A percentile compares a stretch with the other conserved stretches of the same genome.
Evolutionary conservation across 92 coral and sea anemone genomes (phyloP).

Genomic region (Zoanthus sociatus): DNA sequence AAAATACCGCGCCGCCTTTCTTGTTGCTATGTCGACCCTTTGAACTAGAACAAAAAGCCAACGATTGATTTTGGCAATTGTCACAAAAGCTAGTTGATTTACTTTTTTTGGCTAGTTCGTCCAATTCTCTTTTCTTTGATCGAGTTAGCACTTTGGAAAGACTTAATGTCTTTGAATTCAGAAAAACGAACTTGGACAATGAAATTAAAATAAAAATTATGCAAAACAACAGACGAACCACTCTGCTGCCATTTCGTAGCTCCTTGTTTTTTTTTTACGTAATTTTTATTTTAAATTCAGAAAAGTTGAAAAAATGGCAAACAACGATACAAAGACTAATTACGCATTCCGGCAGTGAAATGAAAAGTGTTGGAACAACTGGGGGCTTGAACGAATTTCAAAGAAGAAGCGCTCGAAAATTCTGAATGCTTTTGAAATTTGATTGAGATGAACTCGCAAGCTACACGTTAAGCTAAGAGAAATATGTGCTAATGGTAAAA

Average conservation of each 20-base stretch:
- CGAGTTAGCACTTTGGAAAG: neutral
- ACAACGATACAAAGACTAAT: neutral
- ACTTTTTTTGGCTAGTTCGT: neutral
- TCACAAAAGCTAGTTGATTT: neutral
- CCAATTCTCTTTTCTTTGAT: neutral
- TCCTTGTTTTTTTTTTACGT: too few relatives aligned
- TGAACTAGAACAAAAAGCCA: neutral
- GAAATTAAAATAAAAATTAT: too few relatives aligned
- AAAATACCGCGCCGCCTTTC: neutral
- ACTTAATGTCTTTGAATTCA: neutral
- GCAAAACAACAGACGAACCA: too few relatives aligned
- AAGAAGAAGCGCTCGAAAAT: neutral
- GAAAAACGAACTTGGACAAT: too few relatives aligned
- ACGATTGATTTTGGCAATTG: neutral
- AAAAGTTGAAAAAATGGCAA: neutral
- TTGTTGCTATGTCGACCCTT: neutral
- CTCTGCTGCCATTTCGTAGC: too few relatives aligned
- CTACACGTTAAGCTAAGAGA: neutral
- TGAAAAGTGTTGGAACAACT: neutral
- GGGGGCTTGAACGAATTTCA: neutral
- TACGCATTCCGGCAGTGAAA: neutral
- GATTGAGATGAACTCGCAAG: neutral
- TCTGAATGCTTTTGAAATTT: neutral
- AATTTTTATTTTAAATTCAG: neutral
- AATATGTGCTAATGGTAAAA: too few relatives aligned